phyloP scores from a whole-genome alignment of 2,797 vertebrate species.

The Lepus townsendii region DNA sequence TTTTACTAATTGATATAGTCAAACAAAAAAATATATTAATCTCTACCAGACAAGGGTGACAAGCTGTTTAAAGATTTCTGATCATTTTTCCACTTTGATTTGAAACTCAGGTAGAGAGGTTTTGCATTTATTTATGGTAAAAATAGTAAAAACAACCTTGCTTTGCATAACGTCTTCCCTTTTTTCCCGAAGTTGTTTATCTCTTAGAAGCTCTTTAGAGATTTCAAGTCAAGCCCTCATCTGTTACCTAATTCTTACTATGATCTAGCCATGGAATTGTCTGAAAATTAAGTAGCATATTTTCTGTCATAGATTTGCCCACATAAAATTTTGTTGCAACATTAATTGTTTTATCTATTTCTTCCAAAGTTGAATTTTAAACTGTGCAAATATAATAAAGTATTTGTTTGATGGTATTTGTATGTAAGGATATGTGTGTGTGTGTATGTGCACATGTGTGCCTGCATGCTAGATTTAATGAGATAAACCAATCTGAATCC shows the following conservation, averaged over 20 bases:
- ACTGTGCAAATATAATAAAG: not conserved
- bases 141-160: not conserved
- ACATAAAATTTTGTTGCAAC: not conserved
- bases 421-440: not conserved
- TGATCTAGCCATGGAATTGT: not conserved
- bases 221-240: not conserved
- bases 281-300: not conserved
- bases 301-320: not conserved
- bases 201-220: not conserved
- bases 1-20: constrained; percentile 49
- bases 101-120: constrained; percentile 41
- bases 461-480: not conserved
- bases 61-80: constrained; percentile 29
- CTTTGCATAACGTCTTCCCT: not conserved
- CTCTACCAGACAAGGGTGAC: not conserved
- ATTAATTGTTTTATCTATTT: not conserved
- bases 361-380: constrained; percentile 15
- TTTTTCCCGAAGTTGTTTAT: constrained; percentile 9
- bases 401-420: not conserved
- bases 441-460: not conserved
- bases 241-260: not conserved
- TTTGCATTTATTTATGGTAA: constrained; percentile 44
- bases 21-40: not conserved
- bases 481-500: not conserved
- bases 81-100: not conserved